Base-by-base conservation (phyloP, 2,797 vertebrate species). In the Acomys russatus region DNA sequence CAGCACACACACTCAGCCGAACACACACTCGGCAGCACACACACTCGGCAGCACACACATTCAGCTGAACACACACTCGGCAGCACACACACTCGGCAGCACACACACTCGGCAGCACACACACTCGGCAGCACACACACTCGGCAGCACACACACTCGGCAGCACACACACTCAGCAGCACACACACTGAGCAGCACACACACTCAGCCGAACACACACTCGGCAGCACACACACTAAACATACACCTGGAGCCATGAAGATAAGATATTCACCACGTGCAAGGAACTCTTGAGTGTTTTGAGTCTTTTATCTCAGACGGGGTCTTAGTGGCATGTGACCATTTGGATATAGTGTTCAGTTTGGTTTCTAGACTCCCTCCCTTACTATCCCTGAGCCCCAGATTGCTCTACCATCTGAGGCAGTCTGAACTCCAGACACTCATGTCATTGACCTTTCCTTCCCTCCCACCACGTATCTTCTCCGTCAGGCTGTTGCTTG, bases 351-450 rank as follows among this genome's bases (percentile, higher is more conserved):
- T 64, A 28, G 61, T 66, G 74, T 88, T 84, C 87, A 64, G 2
- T 79, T 63, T 91, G 89, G 92, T 92, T 91, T 92, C 87, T 95
- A n/a, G 71, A 22, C 80, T 96, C 30, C 59, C n/a, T 76, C 92
- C 18, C 83, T 73, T 91, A 92, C 87, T 82, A 61, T 44, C 8
- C 51, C 66, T 80, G 85, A 84, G 10, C 49, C 89, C 64, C 73
- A 84, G 71, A 73, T 78, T 80, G 76, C 68, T 86, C 66, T 91
- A 90, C 76, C 92, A 79, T 96, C 56, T 88, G 73, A 95, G 92
- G 95, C 92, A 59, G n/a, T 93, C 83, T 25, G 86, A 93, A 94
- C 91, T 96, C 96, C 82, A 74, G 79, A 97, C 70, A 54, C 71
- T 64, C 77, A 38, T 71, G 54, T 94, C 89, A 88, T 56, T 78